Conservation (phyloP, 2,797 vertebrate genomes). For the Chelidonichthys spinosus region DNA sequence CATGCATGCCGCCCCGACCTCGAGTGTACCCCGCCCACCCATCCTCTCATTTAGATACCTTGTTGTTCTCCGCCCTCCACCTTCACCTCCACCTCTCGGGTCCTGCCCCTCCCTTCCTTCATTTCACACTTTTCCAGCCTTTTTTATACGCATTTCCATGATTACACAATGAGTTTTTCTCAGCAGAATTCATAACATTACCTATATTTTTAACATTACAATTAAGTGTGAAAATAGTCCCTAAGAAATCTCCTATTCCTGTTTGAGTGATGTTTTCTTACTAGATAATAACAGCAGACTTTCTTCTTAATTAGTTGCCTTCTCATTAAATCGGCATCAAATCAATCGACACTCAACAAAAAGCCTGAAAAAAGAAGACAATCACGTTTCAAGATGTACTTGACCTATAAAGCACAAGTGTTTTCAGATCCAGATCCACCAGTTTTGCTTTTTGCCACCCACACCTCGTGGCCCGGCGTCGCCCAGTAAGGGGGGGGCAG, state of each 20-base stretch:
- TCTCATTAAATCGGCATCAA: background rate
- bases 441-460: background rate
- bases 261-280: background rate
- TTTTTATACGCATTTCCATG: background rate
- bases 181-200: background rate
- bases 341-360: background rate
- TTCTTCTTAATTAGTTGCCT: constrained; percentile 7
- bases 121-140: background rate
- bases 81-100: background rate
- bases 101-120: background rate
- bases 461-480: background rate
- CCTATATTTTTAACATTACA: background rate
- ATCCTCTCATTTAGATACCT: constrained; percentile 19
- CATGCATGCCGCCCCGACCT: constrained; percentile 37
- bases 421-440: background rate
- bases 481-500: constrained; percentile 17
- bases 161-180: background rate
- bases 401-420: constrained; percentile 1
- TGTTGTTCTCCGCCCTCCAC: too few species aligned
- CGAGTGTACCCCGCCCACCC: constrained; percentile 15
- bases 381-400: background rate
- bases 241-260: background rate
- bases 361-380: background rate
- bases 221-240: constrained; percentile 5
- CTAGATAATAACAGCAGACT: background rate